A percentile compares a stretch with the other conserved stretches of the same genome.
phyloP scores from a whole-genome alignment of 2,797 vertebrate genomes.

The Percopsis omiscomaycus region DNA sequence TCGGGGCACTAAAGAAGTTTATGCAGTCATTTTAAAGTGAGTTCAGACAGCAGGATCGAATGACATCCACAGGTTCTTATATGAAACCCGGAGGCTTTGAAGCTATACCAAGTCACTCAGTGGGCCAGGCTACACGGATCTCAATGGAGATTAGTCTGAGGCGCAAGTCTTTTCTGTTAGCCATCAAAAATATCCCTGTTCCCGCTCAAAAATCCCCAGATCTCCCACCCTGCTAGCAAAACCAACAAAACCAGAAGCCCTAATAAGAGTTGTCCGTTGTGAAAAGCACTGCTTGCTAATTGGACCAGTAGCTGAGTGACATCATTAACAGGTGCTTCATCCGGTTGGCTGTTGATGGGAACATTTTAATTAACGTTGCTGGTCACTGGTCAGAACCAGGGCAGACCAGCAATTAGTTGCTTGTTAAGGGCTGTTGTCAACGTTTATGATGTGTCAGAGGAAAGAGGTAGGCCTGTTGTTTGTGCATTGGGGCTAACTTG shows the following conservation, averaged over 20 bases:
- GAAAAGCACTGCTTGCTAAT: slow-evolving; percentile 72
- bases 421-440: slow-evolving; percentile 64
- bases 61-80: slow-evolving; percentile 27
- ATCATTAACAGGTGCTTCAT: slow-evolving; percentile 74
- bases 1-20: slow-evolving; percentile 33
- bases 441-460: slow-evolving; percentile 68
- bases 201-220: neutral
- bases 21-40: slow-evolving; percentile 24
- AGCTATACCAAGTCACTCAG: no score
- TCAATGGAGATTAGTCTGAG: neutral
- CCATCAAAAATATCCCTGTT: slow-evolving; percentile 44
- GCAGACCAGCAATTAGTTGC: slow-evolving; percentile 52
- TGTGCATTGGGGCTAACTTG: slow-evolving; percentile 48
- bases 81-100: no score
- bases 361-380: slow-evolving; percentile 61
- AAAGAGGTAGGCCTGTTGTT: slow-evolving; percentile 60
- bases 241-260: slow-evolving; percentile 23
- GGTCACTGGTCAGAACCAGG: slow-evolving; percentile 31
- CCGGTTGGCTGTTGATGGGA: slow-evolving; percentile 61
- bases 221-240: slow-evolving; percentile 20
- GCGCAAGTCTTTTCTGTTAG: slow-evolving; percentile 23
- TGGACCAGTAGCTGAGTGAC: slow-evolving; percentile 69
- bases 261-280: slow-evolving; percentile 19
- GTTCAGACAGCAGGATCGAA: slow-evolving; percentile 34
- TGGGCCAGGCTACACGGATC: no score